A percentile compares a stretch with the other conserved stretches of the same genome.
These are phyloP conservation scores for Pseudochromis fuscus DNA, from an alignment of 2,797 vertebrate species.

Conservation along the genomic window DNA sequence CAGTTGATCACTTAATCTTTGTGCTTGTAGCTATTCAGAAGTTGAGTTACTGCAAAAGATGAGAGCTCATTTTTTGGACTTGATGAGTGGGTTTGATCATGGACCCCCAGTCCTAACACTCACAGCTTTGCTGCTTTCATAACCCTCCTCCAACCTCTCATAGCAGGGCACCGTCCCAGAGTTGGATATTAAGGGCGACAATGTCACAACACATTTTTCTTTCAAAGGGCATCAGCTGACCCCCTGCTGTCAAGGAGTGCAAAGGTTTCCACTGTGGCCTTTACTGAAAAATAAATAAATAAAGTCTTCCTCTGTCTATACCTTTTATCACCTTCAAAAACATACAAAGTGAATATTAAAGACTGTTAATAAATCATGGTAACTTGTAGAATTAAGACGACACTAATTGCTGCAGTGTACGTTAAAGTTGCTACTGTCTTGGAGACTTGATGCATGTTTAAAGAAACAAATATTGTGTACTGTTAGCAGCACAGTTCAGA, in stretches of 20 bases:
- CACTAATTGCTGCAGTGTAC: too few species aligned
- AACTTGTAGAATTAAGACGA: too few species aligned
- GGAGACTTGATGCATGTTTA: too few species aligned
- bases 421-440: too few species aligned
- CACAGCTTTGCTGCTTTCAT: conserved; percentile 12
- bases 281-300: conserved; percentile 26
- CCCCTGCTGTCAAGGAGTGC: conserved; percentile 71
- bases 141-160: conserved; percentile 26
- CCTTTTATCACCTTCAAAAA: neutral
- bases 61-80: too few species aligned
- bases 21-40: too few species aligned
- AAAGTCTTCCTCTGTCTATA: neutral
- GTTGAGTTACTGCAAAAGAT: too few species aligned
- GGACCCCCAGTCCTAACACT: neutral
- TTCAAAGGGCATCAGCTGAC: conserved; percentile 75
- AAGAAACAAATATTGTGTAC: too few species aligned
- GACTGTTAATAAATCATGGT: neutral
- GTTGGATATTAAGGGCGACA: conserved; percentile 76
- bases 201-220: conserved; percentile 80
- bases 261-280: conserved; percentile 54
- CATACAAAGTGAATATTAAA: neutral
- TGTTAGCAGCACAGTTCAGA: too few species aligned
- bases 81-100: conserved; percentile 3
- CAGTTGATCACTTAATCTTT: too few species aligned
- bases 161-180: conserved; percentile 41